Conservation (phyloP, 2,113 vertebrate genomes). For the Mystacornis crossleyi region DNA sequence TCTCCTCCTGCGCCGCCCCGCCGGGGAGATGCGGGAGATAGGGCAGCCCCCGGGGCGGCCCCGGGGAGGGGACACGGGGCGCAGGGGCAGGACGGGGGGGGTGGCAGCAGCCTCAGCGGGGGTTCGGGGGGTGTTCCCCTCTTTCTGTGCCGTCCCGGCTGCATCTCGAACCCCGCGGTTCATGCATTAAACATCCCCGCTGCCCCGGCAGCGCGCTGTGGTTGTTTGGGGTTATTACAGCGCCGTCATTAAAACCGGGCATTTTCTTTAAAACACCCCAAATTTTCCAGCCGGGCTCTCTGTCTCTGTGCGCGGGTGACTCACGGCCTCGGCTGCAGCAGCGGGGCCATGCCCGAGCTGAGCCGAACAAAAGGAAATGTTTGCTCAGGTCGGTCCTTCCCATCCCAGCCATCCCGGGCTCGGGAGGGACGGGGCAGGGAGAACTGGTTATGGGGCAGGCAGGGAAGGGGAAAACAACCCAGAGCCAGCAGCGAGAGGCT, state of each 20-base stretch:
- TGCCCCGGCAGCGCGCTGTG: background rate
- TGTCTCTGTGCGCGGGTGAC: background rate
- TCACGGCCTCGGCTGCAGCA: background rate
- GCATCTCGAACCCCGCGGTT: background rate
- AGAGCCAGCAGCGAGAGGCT: background rate
- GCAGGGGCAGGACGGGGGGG: background rate
- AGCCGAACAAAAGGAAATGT: background rate
- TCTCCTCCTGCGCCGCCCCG: slow-evolving; percentile 55
- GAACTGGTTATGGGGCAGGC: slow-evolving; percentile 40
- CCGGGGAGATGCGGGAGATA: background rate
- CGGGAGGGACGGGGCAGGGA: background rate
- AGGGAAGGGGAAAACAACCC: background rate
- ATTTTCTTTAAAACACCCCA: slow-evolving; percentile 39
- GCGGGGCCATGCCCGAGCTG: background rate
- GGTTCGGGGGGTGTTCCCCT: background rate
- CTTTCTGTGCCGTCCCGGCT: background rate
- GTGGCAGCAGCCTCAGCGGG: fast-evolving
- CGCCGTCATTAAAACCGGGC: background rate
- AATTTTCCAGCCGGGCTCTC: slow-evolving; percentile 7
- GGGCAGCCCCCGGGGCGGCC: background rate
- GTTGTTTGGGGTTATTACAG: slow-evolving; percentile 38
- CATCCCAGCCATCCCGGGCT: background rate
- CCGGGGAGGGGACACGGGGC: fast-evolving
- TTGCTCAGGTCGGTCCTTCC: slow-evolving; percentile 16
- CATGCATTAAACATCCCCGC: background rate